A percentile compares a stretch with the other conserved stretches of the same genome.
Conservation (phyloP, 2,113 vertebrate species). For the Martes martes region DNA sequence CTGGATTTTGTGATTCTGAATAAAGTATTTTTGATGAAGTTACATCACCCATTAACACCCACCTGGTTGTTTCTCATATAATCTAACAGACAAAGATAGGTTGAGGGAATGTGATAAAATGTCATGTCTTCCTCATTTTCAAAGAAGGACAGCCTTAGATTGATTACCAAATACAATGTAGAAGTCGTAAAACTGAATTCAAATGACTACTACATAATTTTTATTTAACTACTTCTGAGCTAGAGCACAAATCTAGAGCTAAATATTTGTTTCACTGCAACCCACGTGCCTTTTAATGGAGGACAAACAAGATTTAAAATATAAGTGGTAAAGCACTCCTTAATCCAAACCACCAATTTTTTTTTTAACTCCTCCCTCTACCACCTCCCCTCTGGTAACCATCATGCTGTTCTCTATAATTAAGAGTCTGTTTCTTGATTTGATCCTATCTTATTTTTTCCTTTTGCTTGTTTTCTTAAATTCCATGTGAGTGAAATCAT, state of each 20-base stretch:
- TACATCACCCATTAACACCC: not conserved
- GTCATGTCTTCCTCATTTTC: not conserved
- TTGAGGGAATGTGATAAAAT: not conserved
- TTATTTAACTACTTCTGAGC: not conserved
- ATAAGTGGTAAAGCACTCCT: not conserved
- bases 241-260: not conserved
- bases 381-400: not conserved
- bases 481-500: not conserved
- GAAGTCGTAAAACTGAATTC: not conserved
- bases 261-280: not conserved
- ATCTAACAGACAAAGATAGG: not conserved
- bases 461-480: not conserved
- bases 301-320: not conserved
- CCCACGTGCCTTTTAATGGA: not conserved
- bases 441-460: not conserved
- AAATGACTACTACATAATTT: not conserved
- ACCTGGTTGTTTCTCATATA: not conserved
- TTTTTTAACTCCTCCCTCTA: not conserved
- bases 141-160: slow-evolving; percentile 2
- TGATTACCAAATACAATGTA: not conserved
- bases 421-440: not conserved
- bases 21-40: not conserved
- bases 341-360: not conserved
- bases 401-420: not conserved
- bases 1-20: not conserved